Percentiles rank a stretch among this genome's conserved stretches.
phyloP scores from a whole-genome alignment of 2,888 invertebrate genomes.

The Machimus atricapillus region DNA sequence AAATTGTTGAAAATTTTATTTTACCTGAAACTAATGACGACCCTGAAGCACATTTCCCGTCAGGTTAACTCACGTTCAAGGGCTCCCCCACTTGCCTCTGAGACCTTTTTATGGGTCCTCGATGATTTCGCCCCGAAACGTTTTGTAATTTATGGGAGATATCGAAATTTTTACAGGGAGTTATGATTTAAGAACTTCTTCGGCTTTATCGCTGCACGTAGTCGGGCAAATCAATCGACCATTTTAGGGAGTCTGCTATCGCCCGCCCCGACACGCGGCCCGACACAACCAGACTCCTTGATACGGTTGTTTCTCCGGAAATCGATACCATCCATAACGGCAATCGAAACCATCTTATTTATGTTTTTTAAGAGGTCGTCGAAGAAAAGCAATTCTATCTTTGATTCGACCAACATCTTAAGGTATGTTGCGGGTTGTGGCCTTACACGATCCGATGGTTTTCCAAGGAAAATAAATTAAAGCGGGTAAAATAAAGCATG shows the following conservation, averaged over 20 bases:
- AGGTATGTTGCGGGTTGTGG: background rate
- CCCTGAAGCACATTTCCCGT: too few species aligned
- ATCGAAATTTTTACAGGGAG: background rate
- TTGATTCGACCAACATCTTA: background rate
- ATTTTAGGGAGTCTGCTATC: too few species aligned
- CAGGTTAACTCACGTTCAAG: too few species aligned
- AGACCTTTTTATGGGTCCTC: too few species aligned
- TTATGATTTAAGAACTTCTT: background rate
- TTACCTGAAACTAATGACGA: too few species aligned
- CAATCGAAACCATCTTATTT: background rate
- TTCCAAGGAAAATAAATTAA: background rate
- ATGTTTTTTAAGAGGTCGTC: background rate
- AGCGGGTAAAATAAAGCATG: background rate
- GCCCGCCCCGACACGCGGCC: too few species aligned
- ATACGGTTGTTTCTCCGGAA: background rate
- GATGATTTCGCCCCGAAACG: too few species aligned
- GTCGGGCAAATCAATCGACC: background rate
- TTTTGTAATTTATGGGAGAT: too few species aligned
- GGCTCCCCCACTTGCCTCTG: too few species aligned
- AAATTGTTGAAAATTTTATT: too few species aligned
- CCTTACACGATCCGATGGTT: background rate
- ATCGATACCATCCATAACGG: background rate
- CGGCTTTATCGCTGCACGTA: background rate
- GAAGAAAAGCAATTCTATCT: background rate
- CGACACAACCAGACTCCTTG: background rate